Conservation (phyloP, 2,113 vertebrate genomes). For the Chionodraco myersi region DNA sequence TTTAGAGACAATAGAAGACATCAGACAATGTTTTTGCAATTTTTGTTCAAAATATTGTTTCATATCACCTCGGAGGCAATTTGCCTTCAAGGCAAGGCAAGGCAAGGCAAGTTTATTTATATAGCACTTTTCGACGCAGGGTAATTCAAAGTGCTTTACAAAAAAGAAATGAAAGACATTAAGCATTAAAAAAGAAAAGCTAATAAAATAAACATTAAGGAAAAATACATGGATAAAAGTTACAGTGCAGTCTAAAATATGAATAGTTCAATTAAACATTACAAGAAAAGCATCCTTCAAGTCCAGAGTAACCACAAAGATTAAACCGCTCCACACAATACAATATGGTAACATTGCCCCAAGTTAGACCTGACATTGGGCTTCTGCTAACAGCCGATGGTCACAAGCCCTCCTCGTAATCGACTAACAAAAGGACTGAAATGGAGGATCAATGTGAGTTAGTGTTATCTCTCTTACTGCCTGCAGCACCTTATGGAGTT, state of each 20-base stretch:
- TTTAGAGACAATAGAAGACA: constrained; percentile 9
- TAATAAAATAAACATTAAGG: no score
- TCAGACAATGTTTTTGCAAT: constrained; percentile 37
- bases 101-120: no score
- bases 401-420: constrained; percentile 56
- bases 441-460: constrained; percentile 72
- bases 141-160: no score
- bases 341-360: constrained; percentile 49
- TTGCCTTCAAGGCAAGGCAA: no score
- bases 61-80: constrained; percentile 29
- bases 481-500: constrained; percentile 43
- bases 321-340: constrained; percentile 44
- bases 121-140: no score
- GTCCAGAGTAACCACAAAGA: constrained; percentile 47
- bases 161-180: no score
- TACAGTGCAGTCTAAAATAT: no score
- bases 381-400: constrained; percentile 53
- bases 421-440: constrained; percentile 68
- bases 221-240: no score
- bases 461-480: constrained; percentile 67
- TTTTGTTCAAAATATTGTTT: constrained; percentile 2
- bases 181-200: no score
- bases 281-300: no score
- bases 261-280: no score
- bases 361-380: constrained; percentile 72